Percentiles rank a stretch among this genome's conserved stretches.
Conservation (phyloP, 2,888 invertebrate species). For the Aporophyla lueneburgensis region DNA sequence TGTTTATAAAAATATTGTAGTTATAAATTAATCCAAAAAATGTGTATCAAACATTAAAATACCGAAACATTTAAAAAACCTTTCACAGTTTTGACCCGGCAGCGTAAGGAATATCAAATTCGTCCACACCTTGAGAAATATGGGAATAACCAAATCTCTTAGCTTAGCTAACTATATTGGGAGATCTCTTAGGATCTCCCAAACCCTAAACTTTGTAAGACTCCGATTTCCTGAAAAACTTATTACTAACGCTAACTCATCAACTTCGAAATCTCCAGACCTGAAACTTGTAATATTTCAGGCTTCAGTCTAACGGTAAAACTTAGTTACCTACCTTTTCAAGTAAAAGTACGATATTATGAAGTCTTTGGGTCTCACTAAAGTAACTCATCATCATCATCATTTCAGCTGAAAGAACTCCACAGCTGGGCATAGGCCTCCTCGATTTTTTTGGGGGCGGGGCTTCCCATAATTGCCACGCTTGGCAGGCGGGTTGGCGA, state of each 20-base stretch:
- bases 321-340: constrained; percentile 25
- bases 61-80: background rate
- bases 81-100: background rate
- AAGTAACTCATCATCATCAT: background rate
- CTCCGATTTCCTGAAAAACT: background rate
- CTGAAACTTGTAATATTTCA: constrained; percentile 44
- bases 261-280: constrained; percentile 27
- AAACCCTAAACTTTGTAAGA: constrained; percentile 2
- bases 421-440: too few species aligned
- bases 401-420: too few species aligned
- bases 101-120: background rate
- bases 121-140: background rate
- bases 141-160: background rate
- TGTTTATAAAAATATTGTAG: background rate
- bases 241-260: constrained; percentile 15
- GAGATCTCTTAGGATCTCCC: background rate
- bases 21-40: too few species aligned
- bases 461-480: too few species aligned
- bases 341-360: constrained; percentile 47
- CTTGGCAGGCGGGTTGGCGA: too few species aligned
- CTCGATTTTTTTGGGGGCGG: too few species aligned
- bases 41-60: background rate
- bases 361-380: constrained; percentile 10
- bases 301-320: constrained; percentile 27
- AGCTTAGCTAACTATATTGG: background rate